Evolutionary conservation across 1,140 invertebrate species (phyloP).

Genomic region (Ceratina australensis): DNA sequence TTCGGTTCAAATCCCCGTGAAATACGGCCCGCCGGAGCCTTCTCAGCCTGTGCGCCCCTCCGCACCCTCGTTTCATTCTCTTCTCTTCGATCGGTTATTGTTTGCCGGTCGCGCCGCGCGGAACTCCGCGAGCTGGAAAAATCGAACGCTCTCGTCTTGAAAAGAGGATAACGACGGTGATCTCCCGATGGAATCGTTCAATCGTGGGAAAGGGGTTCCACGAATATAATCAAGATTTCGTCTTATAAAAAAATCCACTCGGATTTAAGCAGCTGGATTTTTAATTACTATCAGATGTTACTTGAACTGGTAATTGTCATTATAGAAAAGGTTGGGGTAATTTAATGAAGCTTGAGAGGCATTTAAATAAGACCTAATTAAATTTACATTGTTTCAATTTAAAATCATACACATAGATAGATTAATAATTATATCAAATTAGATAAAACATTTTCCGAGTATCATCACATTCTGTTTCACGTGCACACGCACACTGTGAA

Average conservation of each 20-base stretch:
- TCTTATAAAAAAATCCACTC: background rate
- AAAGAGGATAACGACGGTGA: slow-evolving; percentile 55
- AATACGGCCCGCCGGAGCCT: slow-evolving; percentile 65
- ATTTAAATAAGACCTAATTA: too few relatives aligned
- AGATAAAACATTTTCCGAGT: too few relatives aligned
- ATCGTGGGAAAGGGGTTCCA: slow-evolving; percentile 22
- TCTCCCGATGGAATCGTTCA: slow-evolving; percentile 5
- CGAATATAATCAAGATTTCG: background rate
- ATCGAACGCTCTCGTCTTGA: slow-evolving; percentile 61
- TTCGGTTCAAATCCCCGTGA: slow-evolving; percentile 79
- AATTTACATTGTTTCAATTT: too few relatives aligned
- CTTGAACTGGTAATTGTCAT: too few relatives aligned
- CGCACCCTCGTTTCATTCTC: slow-evolving; percentile 34
- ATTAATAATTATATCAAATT: too few relatives aligned
- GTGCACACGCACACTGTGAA: too few relatives aligned
- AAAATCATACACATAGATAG: too few relatives aligned
- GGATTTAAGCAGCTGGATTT: too few relatives aligned
- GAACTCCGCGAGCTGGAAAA: slow-evolving; percentile 64
- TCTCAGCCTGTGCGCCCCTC: background rate
- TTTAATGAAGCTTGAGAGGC: too few relatives aligned
- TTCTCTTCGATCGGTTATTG: slow-evolving; percentile 64
- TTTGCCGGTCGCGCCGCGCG: slow-evolving; percentile 62
- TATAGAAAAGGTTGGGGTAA: too few relatives aligned
- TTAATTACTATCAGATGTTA: too few relatives aligned
- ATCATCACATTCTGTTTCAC: too few relatives aligned